phyloP scores from a whole-genome alignment of 2,888 invertebrate genomes.

The Caenorhabditis angaria region DNA sequence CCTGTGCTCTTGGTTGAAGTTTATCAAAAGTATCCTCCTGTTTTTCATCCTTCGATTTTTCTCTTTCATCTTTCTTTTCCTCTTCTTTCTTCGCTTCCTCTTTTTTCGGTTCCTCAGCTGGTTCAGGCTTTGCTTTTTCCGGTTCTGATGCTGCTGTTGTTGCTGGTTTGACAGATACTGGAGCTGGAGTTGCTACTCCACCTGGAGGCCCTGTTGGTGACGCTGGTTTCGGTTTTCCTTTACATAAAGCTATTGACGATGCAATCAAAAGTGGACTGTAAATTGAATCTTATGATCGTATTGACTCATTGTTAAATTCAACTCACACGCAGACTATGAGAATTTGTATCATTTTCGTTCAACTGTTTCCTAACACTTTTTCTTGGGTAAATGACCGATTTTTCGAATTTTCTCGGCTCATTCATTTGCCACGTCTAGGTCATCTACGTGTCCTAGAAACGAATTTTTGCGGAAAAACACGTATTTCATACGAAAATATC shows the following conservation, averaged over 20 bases:
- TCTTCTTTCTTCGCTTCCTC: neutral
- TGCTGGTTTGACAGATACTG: neutral
- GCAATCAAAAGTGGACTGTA: neutral
- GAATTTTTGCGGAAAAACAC: no score
- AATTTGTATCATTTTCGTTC: no score
- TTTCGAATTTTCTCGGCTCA: no score
- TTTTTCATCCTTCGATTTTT: slow-evolving; percentile 13
- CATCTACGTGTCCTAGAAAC: no score
- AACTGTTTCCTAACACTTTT: no score
- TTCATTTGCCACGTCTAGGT: no score
- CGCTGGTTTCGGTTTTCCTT: neutral
- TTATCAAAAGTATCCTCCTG: slow-evolving; percentile 37
- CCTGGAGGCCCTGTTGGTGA: no score
- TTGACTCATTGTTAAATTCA: no score
- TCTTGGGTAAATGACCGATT: no score
- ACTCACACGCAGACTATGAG: no score
- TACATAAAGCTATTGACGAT: neutral
- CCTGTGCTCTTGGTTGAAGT: slow-evolving; percentile 28
- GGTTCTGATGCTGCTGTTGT: neutral
- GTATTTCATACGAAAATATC: no score
- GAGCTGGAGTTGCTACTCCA: neutral
- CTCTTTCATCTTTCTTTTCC: neutral
- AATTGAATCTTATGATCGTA: no score
- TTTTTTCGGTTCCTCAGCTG: neutral
- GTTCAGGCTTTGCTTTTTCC: neutral